Evolutionary conservation across 1,140 invertebrate species (phyloP).

Genomic region (Cydia amplana): DNA sequence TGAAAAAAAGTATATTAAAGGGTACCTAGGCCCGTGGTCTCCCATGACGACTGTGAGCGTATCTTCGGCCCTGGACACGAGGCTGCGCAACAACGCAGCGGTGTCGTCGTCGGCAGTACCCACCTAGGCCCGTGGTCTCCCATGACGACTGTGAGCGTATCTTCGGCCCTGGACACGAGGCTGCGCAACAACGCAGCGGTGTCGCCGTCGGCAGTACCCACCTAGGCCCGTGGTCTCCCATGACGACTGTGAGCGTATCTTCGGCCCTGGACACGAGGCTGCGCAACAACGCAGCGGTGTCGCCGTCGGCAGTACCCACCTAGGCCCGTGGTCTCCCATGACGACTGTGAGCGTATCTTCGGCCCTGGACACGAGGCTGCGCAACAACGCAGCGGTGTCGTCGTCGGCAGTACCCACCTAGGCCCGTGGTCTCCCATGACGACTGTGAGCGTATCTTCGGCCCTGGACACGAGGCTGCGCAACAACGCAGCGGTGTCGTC

Average conservation of each 20-base stretch:
- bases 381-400: constrained; percentile 85
- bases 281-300: constrained; percentile 83
- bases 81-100: constrained; percentile 81
- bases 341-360: constrained; percentile 91
- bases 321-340: constrained; percentile 95
- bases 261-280: constrained; percentile 83
- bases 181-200: constrained; percentile 82
- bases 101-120: constrained; percentile 90
- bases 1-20: no score
- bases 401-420: no score
- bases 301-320: constrained; percentile 90
- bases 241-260: constrained; percentile 90
- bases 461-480: constrained; percentile 78
- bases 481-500: constrained; percentile 86
- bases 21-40: constrained; percentile 85
- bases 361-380: constrained; percentile 80
- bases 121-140: no score
- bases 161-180: constrained; percentile 84
- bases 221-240: constrained; percentile 96
- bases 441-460: constrained; percentile 90
- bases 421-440: constrained; percentile 95
- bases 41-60: constrained; percentile 92
- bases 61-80: constrained; percentile 85
- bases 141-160: constrained; percentile 91
- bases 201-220: constrained; percentile 90